Evolutionary conservation across 2,888 invertebrate species (phyloP).

Genomic region (Platycnemis pennipes): DNA sequence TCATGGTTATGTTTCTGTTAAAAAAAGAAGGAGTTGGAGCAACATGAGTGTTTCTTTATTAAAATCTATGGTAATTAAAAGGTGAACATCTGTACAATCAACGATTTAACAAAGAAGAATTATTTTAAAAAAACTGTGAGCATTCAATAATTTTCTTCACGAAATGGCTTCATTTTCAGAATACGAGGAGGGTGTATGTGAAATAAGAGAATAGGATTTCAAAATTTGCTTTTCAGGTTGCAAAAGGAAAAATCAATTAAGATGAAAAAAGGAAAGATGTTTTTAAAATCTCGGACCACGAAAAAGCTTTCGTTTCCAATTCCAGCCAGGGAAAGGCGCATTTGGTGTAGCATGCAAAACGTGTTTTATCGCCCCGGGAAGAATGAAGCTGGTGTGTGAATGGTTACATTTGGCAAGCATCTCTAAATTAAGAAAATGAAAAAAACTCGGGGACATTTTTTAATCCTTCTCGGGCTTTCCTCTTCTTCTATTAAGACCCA

Average conservation of each 20-base stretch:
- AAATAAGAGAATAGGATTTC: background rate
- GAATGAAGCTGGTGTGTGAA: background rate
- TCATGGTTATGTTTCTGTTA: too few relatives aligned
- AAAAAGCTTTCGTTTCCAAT: background rate
- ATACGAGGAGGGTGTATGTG: background rate
- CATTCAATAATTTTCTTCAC: too few relatives aligned
- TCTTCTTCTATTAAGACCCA: background rate
- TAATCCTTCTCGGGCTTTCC: background rate
- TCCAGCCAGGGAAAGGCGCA: background rate
- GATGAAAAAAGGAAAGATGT: background rate
- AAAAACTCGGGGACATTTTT: background rate
- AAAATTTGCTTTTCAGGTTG: background rate
- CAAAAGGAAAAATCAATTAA: background rate
- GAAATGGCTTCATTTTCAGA: too few relatives aligned
- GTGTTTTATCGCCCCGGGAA: background rate
- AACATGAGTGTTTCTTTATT: too few relatives aligned
- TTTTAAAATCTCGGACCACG: background rate
- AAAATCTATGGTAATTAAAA: too few relatives aligned
- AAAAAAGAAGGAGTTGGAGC: too few relatives aligned
- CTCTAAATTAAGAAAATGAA: conserved; percentile 1
- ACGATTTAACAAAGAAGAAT: too few relatives aligned
- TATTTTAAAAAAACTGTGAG: too few relatives aligned
- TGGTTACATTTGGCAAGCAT: background rate
- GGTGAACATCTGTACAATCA: too few relatives aligned
- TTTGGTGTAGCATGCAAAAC: background rate